A percentile compares a stretch with the other conserved stretches of the same genome.
These are phyloP conservation scores for Pseudanteris insignis DNA, from an alignment of 2,888 invertebrate genomes.

Conservation along the genomic window DNA sequence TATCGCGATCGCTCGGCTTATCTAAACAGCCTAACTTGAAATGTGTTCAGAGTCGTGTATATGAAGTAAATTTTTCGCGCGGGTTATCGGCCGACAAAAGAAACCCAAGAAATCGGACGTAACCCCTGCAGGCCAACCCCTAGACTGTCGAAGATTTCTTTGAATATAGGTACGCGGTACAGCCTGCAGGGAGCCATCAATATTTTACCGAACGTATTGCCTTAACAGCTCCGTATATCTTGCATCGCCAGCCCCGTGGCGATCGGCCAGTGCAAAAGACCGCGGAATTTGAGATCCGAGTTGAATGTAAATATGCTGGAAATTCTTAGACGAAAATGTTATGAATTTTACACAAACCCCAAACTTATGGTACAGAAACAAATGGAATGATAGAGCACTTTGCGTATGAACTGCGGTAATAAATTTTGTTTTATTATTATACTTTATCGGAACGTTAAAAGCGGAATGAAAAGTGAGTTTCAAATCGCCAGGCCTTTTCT, in stretches of 20 bases:
- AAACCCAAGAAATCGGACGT: constrained; percentile 38
- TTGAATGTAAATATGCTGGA: constrained; percentile 44
- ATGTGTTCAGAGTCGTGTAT: constrained; percentile 14
- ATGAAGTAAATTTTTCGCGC: constrained; percentile 30
- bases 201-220: constrained; percentile 59
- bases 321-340: constrained; percentile 46
- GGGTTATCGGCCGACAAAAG: constrained; percentile 41
- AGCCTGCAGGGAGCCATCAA: constrained; percentile 56
- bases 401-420: constrained; percentile 28
- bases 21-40: constrained; percentile 31
- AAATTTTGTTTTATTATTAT: constrained; percentile 31
- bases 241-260: constrained; percentile 41
- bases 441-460: constrained; percentile 31
- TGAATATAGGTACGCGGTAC: constrained; percentile 43
- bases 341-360: constrained; percentile 36
- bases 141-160: constrained; percentile 40
- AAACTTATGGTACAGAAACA: constrained; percentile 37
- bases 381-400: constrained; percentile 34
- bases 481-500: too few relatives aligned
- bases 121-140: constrained; percentile 31
- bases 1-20: constrained; percentile 25
- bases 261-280: constrained; percentile 43
- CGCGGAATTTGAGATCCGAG: constrained; percentile 41
- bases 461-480: too few relatives aligned
- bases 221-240: constrained; percentile 50